These are phyloP conservation scores for Grantiella picta DNA, from an alignment of 2,113 vertebrate genomes.

Conservation along the genomic window DNA sequence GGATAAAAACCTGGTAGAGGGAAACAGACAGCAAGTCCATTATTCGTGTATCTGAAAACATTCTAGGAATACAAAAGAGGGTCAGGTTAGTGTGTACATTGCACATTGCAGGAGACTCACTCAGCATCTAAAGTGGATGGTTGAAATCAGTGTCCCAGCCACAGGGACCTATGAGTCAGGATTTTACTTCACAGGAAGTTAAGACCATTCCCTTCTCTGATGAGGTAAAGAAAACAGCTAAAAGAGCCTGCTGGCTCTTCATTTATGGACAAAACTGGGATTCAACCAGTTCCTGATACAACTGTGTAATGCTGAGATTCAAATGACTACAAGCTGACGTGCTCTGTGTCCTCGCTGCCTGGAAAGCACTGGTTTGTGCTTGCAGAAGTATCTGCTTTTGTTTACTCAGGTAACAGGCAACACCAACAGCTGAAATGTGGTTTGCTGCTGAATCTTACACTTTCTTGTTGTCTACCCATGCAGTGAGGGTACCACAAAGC, in stretches of 20 bases:
- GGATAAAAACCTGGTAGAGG: not conserved
- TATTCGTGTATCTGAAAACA: not conserved
- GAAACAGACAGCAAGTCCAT: not conserved
- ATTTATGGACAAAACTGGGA: not conserved
- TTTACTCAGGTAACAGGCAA: not conserved
- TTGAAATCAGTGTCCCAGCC: not conserved
- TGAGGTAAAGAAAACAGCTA: not conserved
- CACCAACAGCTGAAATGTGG: not conserved
- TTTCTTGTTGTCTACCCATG: not conserved
- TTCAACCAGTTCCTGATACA: not conserved
- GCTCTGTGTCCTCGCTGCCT: fast-evolving
- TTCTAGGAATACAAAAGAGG: not conserved
- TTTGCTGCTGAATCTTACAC: not conserved
- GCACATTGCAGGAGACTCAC: not conserved
- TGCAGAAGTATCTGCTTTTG: not conserved
- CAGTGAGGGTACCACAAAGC: not conserved
- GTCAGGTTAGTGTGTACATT: not conserved
- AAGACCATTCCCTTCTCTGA: not conserved
- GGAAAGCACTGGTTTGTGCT: not conserved
- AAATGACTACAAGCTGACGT: not conserved
- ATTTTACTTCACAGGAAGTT: not conserved
- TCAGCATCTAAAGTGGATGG: not conserved
- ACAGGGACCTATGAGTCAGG: not conserved
- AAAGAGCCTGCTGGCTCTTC: not conserved
- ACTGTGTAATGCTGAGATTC: not conserved